phyloP scores from a whole-genome alignment of 2,888 invertebrate species.

The Mythimna albipuncta region DNA sequence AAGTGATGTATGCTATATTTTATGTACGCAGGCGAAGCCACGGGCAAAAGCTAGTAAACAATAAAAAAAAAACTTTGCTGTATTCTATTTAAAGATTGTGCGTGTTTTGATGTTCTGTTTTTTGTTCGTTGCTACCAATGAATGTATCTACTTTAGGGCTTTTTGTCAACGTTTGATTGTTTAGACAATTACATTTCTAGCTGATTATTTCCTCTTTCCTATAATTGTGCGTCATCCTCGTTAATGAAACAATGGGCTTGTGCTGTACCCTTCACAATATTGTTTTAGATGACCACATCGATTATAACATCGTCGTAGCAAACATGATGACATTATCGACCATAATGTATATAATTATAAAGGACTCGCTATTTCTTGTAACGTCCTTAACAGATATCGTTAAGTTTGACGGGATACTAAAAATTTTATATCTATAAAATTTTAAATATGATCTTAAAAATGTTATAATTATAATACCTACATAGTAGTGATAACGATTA shows the following conservation, averaged over 20 bases:
- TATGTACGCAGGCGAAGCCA: too few relatives aligned
- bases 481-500: too few relatives aligned
- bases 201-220: constrained; percentile 18
- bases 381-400: too few relatives aligned
- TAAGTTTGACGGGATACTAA: too few relatives aligned
- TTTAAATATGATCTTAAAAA: too few relatives aligned
- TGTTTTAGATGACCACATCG: constrained; percentile 18
- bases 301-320: constrained; percentile 8
- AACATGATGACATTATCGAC: not conserved
- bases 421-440: too few relatives aligned
- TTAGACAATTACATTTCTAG: not conserved
- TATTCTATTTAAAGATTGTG: not conserved
- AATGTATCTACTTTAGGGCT: not conserved
- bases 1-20: too few relatives aligned
- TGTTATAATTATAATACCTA: too few relatives aligned
- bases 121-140: not conserved
- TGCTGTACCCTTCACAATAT: not conserved
- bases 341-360: not conserved
- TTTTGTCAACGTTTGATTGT: constrained; percentile 1
- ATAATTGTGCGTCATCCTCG: not conserved
- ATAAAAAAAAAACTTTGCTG: too few relatives aligned
- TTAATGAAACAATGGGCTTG: constrained; percentile 13
- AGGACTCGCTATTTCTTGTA: too few relatives aligned
- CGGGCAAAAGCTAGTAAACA: too few relatives aligned
- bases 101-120: not conserved